Evolutionary conservation across 2,888 invertebrate species (phyloP), one percentile per base, ranked within the genome.

Genomic region (Trissoscelio sp.): DNA sequence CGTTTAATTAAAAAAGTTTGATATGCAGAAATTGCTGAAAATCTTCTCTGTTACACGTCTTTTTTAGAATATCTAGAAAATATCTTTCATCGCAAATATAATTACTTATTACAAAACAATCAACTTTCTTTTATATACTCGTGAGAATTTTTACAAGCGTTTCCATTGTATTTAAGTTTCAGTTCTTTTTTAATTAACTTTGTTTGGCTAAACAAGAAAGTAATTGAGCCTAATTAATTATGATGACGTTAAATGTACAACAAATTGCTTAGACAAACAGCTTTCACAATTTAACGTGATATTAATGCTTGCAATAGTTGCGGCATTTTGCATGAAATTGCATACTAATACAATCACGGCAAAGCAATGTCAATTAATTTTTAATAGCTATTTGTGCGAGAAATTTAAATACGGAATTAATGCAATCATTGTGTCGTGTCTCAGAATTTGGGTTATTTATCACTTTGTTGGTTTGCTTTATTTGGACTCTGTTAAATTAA

Each of bases 301-400:
- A 22, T 7, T 31, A 46, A 31, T n/a, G 46, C 4, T 31, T 20
- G 31, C 46, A 31, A 12, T 44, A 31, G 31, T 31, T 44, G 39
- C 11, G 6, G 31, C 46, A 31, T 62, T 62, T 3, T 12, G 9
- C 12, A 46, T 18, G 18, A 28, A 62, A 46, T 46, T 46, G 12
- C 31, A 6, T 18, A 20, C 16, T 60, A 60, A 60, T 39, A 44
- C 31, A 42, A 60, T 60, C 16, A 18, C 18, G 18, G 44, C 28
- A 9, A 22, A 22, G 14, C 16, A 12, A 1, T 58, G 20, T 18
- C 31, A 14, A 24, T 58, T 58, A 20, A 62, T 48, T 62, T 62
- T 46, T 46, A 62, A 62, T 48, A 20, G n/a, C 20, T 31, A 46
- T 46, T 48, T 62, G n/a, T 20, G 24, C 6, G 31, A 34, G 18